These are phyloP conservation scores for Lepidothrix coronata DNA, from an alignment of 2,113 vertebrate genomes.

Conservation along the genomic window DNA sequence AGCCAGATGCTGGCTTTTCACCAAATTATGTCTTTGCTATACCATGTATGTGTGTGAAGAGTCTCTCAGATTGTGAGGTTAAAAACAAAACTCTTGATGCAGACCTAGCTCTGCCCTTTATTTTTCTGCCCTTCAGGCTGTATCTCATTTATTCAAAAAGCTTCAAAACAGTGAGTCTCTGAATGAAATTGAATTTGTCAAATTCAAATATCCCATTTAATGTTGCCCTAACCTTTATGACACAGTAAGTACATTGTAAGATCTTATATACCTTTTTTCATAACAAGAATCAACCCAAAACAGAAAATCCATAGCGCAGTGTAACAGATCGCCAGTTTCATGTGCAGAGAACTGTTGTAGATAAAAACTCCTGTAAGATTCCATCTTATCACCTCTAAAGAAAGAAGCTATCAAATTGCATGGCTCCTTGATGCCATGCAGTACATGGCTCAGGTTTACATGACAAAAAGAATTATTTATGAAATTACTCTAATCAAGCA, in stretches of 20 bases:
- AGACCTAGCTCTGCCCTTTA: background rate
- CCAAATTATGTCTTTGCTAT: background rate
- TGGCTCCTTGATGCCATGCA: background rate
- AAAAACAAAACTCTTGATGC: constrained; percentile 19
- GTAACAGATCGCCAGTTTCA: background rate
- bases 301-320: background rate
- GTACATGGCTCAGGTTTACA: background rate
- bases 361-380: background rate
- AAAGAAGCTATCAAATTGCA: background rate
- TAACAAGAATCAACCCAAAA: background rate
- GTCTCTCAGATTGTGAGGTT: constrained; percentile 2
- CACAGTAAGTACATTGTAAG: background rate
- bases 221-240: background rate
- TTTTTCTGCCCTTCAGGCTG: background rate
- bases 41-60: background rate
- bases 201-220: constrained; percentile 32
- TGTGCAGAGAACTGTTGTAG: background rate
- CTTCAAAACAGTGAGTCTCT: constrained; percentile 1
- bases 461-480: background rate
- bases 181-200: constrained; percentile 8
- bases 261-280: background rate
- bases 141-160: background rate
- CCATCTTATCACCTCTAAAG: background rate
- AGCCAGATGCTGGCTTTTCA: background rate
- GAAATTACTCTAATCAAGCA: background rate